Evolutionary conservation across 2,797 vertebrate species (phyloP).

Genomic region (Bufotes viridis): DNA sequence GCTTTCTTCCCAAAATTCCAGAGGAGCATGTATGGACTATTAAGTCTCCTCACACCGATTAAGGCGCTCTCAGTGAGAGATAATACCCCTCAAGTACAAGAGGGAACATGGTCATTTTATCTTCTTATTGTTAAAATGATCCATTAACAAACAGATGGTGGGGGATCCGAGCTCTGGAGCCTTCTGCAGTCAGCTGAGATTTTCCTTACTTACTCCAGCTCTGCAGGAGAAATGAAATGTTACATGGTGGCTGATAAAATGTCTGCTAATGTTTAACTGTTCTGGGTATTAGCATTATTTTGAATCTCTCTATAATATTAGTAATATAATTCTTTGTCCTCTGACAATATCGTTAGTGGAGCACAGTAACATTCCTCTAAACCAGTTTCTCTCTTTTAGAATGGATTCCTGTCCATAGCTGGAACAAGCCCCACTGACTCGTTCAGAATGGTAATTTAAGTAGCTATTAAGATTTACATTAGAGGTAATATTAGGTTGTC

Average conservation of each 20-base stretch:
- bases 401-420: slow-evolving; percentile 10
- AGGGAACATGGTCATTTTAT: too few relatives aligned
- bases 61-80: too few relatives aligned
- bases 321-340: neutral
- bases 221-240: neutral
- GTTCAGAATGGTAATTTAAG: slow-evolving; percentile 28
- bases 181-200: neutral
- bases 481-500: too few relatives aligned
- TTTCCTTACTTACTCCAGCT: neutral
- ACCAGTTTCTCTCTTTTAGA: neutral
- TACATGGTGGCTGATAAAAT: neutral
- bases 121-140: too few relatives aligned
- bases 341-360: neutral
- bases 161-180: neutral
- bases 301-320: neutral
- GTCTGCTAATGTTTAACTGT: too few relatives aligned
- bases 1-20: too few relatives aligned
- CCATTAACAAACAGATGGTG: too few relatives aligned
- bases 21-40: too few relatives aligned
- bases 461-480: neutral
- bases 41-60: too few relatives aligned
- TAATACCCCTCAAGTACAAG: too few relatives aligned
- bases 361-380: neutral
- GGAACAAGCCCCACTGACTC: neutral
- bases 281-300: neutral